phyloP scores from a whole-genome alignment of 2,888 invertebrate genomes.

The Sarcophaga subvicina region DNA sequence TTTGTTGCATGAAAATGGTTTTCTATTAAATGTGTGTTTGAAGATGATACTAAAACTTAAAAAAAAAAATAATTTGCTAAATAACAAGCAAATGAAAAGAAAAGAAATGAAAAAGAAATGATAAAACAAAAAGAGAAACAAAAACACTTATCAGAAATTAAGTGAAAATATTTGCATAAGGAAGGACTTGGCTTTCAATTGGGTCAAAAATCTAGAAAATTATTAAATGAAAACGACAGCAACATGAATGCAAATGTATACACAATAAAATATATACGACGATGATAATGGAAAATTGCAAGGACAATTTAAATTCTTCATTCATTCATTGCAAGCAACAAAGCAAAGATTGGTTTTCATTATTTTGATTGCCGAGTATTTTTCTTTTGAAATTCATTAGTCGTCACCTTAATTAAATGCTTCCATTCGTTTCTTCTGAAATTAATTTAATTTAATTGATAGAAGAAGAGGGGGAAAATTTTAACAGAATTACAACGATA shows the following conservation, averaged over 20 bases:
- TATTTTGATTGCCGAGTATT: no score
- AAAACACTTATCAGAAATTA: conserved; percentile 65
- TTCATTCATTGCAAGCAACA: not conserved
- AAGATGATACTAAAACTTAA: conserved; percentile 20
- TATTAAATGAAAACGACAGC: conserved; percentile 49
- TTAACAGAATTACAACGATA: no score
- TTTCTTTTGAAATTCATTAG: no score
- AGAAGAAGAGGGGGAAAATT: no score
- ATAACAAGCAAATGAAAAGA: conserved; percentile 11
- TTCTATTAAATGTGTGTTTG: conserved; percentile 27
- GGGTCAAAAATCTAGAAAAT: conserved; percentile 62
- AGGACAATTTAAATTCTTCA: not conserved
- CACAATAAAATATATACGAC: not conserved
- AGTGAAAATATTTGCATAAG: conserved; percentile 68
- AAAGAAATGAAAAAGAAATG: not conserved
- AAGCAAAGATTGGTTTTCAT: not conserved
- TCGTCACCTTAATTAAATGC: no score
- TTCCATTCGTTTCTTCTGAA: no score
- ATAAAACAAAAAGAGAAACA: conserved; percentile 4
- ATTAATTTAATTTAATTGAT: no score
- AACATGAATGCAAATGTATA: not conserved
- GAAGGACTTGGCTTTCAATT: conserved; percentile 65
- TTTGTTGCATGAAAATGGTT: conserved; percentile 27
- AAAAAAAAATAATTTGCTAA: conserved; percentile 37
- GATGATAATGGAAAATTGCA: not conserved